Percentiles rank a stretch among this genome's conserved stretches.
Evolutionary conservation across 2,888 invertebrate genomes (phyloP).

Genomic region (Callyntrura guangdongensis): DNA sequence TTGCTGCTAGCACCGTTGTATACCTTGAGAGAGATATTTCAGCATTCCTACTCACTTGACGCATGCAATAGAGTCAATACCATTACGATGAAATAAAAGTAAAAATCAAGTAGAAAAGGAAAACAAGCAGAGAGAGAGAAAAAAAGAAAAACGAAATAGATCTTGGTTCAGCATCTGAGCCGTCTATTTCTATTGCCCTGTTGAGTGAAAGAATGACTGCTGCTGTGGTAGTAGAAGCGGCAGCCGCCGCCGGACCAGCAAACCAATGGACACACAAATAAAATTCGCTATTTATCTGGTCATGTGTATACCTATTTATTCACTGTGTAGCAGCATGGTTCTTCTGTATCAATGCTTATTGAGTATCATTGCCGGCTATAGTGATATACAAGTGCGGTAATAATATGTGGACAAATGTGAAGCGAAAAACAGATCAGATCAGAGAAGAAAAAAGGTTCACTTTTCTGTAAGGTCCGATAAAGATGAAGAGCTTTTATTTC

Average conservation of each 20-base stretch:
- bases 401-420: constrained; percentile 7
- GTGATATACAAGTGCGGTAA: not conserved
- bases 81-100: constrained; percentile 41
- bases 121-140: not conserved
- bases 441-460: constrained; percentile 1
- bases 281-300: not conserved
- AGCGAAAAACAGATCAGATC: not conserved
- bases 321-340: not conserved
- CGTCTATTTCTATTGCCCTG: constrained; percentile 60
- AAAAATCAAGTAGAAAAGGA: constrained; percentile 33
- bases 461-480: constrained; percentile 27
- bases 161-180: constrained; percentile 68
- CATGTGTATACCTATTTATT: not conserved
- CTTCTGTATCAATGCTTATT: constrained; percentile 3
- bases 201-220: constrained; percentile 16
- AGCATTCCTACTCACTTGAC: not conserved
- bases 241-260: not conserved
- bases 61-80: constrained; percentile 42
- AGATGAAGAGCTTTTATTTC: constrained; percentile 42
- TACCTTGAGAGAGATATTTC: not conserved
- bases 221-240: not conserved
- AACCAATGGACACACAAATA: not conserved
- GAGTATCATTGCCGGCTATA: not conserved
- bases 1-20: not conserved
- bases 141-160: constrained; percentile 53